Evolutionary conservation across 2,113 vertebrate species (phyloP), one percentile per base, ranked within the genome.

Genomic region (Aspidoscelis tigris): DNA sequence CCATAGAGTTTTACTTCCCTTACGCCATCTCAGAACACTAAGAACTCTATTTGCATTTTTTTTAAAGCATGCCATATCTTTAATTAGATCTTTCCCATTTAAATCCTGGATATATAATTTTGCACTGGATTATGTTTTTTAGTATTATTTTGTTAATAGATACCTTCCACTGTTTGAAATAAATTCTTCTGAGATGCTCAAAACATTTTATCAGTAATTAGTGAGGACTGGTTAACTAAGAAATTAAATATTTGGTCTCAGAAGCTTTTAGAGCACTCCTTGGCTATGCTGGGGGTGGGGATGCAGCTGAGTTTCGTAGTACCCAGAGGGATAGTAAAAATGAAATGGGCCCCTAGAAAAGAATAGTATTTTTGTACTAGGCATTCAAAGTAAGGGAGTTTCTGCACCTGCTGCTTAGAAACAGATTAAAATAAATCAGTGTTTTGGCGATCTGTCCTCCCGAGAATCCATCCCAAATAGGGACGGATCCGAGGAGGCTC

Each of bases 11-110:
- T 76, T 90, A 83, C 47, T 89, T 33, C 77, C 53, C 87, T 89
- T 1, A 0, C 22, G 81, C 83, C 84, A 83, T 68, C 41, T 55
- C 50, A 58, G 66, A 66, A 78, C 50, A 1, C 20, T 3, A 24
- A 80, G 88, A 87, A 89, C 74, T n/a, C 78, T 81, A 88, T 75
- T 87, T 77, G 81, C 81, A 39, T 80, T 86, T 81, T 53, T 14
- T 12, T 9, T 83, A 86, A 86, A 53, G 81, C n/a, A 89, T 85
- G 78, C 81, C 78, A 53, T 91, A 90, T 69, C 76, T 83, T 84
- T 90, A 89, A 92, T 90, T 87, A 90, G 79, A 90, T 86, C 33
- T 92, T 81, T 78, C 85, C 43, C 65, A 64, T 77, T 86, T 81
- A 84, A 88, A 91, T 80, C 61, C 83, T 75, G 50, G 75, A 92